Conservation (phyloP, 2,113 vertebrate species). For the Elephantulus edwardii region DNA sequence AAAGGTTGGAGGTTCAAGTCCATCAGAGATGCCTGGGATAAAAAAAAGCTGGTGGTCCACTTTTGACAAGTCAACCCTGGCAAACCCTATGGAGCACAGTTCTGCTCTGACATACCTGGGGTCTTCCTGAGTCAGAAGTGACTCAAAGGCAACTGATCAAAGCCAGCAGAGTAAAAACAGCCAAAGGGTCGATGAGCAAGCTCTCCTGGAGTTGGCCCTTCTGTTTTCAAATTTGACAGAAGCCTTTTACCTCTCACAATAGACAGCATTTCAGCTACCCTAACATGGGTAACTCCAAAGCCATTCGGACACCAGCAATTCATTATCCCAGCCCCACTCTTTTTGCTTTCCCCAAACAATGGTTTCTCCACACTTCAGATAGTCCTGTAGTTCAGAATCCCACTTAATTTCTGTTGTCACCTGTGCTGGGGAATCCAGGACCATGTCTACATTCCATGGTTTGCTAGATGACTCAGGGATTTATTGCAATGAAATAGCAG, state of each 20-base stretch:
- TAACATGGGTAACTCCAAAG: not conserved
- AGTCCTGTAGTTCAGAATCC: not conserved
- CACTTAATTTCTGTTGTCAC: not conserved
- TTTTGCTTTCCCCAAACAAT: not conserved
- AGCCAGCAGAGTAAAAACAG: not conserved
- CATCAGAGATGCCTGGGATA: not conserved
- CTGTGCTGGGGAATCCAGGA: not conserved
- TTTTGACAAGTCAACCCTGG: too few species aligned
- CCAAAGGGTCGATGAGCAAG: too few species aligned
- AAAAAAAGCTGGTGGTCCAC: not conserved
- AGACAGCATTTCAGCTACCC: not conserved
- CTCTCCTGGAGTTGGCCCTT: not conserved
- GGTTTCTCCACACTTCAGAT: not conserved
- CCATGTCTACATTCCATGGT: not conserved
- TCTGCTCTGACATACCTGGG: not conserved
- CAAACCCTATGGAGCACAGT: not conserved
- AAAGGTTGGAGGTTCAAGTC: not conserved
- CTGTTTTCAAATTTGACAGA: not conserved
- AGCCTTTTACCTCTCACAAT: not conserved
- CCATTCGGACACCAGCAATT: not conserved
- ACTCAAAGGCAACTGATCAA: not conserved
- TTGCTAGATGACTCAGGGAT: not conserved
- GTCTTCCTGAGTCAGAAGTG: not conserved
- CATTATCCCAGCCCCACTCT: not conserved
- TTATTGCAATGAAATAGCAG: not conserved